Evolutionary conservation across 2,888 invertebrate species (phyloP), one percentile per base, ranked within the genome.

Genomic region (Mythimna vitellina): DNA sequence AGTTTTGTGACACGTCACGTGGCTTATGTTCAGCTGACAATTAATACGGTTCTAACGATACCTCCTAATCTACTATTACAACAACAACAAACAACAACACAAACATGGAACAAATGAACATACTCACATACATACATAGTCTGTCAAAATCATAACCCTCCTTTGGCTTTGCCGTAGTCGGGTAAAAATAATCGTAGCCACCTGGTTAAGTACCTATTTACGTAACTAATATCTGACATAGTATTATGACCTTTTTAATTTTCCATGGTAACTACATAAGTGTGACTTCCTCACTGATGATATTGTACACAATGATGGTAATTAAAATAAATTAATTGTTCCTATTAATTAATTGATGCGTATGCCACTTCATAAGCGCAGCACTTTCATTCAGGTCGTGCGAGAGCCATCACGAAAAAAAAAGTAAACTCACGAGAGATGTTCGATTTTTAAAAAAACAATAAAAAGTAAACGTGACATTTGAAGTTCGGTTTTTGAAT

Each of bases 191-290:
- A 58, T 51, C 9, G 8, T 10, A 25, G 25, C 20, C 32, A 35
- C 46, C 46, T 46, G 46, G 17, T 20, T 17, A 20, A 17, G 17
- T 46, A 46, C 17, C 5, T 58, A 76, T 10, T 5, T 46, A 72
- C 5, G 6, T 64, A 69, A 25, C 25, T 49, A 60, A 60, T 58
- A 57, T 82, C 61, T 73, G 66, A 61, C 66, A 70, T 29, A 70
- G 65, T 72, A 68, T 63, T 73, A 63, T 86, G 91, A 89, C 90
- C 90, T 90, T 90, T 88, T 89, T 76, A 88, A 90, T 90, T 89
- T 70, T 78, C 57, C 68, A 64, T 70, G 72, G 72, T 78, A 77
- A 87, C 82, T 77, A 83, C 76, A 63, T 78, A 85, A 86, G 78
- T 82, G 83, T 69, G 12, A 85, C 80, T 86, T 90, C 91, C 91